Percentiles rank a stretch among this genome's conserved stretches.
Evolutionary conservation across 2,797 vertebrate genomes (phyloP).

Genomic region (Mus spretus): DNA sequence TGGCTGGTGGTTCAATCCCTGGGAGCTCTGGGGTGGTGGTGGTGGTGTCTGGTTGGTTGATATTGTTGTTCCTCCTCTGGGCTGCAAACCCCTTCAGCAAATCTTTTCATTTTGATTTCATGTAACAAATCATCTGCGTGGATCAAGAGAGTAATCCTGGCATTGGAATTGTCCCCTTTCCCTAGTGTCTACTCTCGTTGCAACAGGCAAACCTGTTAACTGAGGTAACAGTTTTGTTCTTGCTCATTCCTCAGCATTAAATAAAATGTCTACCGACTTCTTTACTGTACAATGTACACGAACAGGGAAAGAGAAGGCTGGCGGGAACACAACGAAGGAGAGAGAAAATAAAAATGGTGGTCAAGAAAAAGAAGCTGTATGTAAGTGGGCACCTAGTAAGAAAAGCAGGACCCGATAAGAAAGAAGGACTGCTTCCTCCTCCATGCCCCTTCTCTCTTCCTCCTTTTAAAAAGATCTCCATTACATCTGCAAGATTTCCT

Average conservation of each 20-base stretch:
- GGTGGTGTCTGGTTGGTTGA: too few species aligned
- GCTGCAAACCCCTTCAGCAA: background rate
- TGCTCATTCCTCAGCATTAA: background rate
- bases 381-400: background rate
- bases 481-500: background rate
- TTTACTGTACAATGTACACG: conserved; percentile 29
- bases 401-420: background rate
- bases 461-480: background rate
- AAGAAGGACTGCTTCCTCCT: background rate
- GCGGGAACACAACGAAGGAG: background rate
- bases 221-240: background rate
- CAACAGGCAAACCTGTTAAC: background rate
- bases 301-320: conserved; percentile 3
- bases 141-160: background rate
- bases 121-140: background rate
- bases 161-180: background rate
- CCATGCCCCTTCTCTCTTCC: too few species aligned
- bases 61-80: too few species aligned
- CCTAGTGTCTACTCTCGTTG: background rate
- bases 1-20: too few species aligned
- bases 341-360: background rate
- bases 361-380: background rate
- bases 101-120: conserved; percentile 1
- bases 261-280: background rate
- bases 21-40: too few species aligned